These are phyloP conservation scores for Heteronetta atricapilla DNA, from an alignment of 2,113 vertebrate genomes.

Conservation along the genomic window DNA sequence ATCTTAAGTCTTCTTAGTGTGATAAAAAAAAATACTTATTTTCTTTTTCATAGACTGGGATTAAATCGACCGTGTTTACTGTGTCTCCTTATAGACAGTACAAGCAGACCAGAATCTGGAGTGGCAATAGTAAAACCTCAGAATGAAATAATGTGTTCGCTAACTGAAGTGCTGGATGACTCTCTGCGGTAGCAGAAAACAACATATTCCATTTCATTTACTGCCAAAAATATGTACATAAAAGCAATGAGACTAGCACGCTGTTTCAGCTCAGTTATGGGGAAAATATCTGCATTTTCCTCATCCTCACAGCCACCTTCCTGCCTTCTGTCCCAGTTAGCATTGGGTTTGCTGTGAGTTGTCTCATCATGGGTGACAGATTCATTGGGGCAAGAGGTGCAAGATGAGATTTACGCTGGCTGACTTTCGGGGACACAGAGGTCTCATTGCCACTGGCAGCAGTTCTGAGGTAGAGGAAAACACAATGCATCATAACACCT, in stretches of 20 bases:
- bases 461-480: slow-evolving; percentile 25
- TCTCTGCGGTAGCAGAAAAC: slow-evolving; percentile 59
- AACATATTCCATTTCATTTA: slow-evolving; percentile 34
- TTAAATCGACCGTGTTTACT: neutral
- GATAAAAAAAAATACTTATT: slow-evolving; percentile 23
- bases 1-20: slow-evolving; percentile 16
- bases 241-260: slow-evolving; percentile 38
- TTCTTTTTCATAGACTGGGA: slow-evolving; percentile 2
- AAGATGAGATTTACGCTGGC: neutral
- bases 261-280: neutral
- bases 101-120: slow-evolving; percentile 22
- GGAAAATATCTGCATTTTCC: slow-evolving; percentile 8
- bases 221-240: slow-evolving; percentile 52
- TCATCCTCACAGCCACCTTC: neutral
- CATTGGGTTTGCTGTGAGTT: neutral
- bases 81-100: neutral
- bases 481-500: neutral
- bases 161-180: slow-evolving; percentile 41
- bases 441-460: neutral
- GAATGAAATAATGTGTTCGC: slow-evolving; percentile 39
- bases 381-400: neutral
- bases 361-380: neutral
- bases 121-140: slow-evolving; percentile 44
- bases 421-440: neutral
- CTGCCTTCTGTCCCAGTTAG: neutral